Evolutionary conservation across 37 sponge, comb jelly and placozoan species (phyloP).

Genomic region (Chondrilla cf. caribensis): DNA sequence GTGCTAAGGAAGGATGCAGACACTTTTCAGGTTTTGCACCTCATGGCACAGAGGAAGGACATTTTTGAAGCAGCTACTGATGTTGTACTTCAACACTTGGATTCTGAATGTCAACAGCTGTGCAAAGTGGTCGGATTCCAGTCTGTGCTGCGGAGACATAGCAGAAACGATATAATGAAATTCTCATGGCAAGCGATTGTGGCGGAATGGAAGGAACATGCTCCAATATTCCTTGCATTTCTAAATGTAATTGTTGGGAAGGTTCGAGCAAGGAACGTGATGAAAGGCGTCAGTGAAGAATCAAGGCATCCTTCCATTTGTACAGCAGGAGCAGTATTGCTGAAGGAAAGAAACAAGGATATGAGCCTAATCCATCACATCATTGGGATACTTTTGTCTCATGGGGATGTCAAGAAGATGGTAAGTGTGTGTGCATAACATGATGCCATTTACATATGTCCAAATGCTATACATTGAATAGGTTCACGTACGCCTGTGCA

Average conservation of each 20-base stretch:
- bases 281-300: background rate
- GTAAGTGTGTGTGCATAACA: background rate
- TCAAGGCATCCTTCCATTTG: slow-evolving; percentile 9
- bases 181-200: background rate
- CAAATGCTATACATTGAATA: background rate
- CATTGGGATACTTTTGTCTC: slow-evolving; percentile 10
- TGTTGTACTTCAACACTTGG: background rate
- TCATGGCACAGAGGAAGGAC: no score
- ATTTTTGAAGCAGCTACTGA: no score
- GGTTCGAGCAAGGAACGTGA: background rate
- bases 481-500: background rate
- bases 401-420: slow-evolving; percentile 3
- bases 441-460: background rate
- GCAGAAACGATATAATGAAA: background rate
- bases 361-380: background rate
- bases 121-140: background rate
- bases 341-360: background rate
- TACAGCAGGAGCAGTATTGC: slow-evolving; percentile 5
- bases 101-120: slow-evolving; percentile 11
- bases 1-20: no score
- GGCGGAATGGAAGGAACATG: background rate
- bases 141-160: background rate
- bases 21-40: no score
- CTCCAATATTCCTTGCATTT: background rate
- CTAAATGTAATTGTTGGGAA: background rate